Conservation (phyloP, 2,113 vertebrate genomes). For the Planiliza haematocheilus region DNA sequence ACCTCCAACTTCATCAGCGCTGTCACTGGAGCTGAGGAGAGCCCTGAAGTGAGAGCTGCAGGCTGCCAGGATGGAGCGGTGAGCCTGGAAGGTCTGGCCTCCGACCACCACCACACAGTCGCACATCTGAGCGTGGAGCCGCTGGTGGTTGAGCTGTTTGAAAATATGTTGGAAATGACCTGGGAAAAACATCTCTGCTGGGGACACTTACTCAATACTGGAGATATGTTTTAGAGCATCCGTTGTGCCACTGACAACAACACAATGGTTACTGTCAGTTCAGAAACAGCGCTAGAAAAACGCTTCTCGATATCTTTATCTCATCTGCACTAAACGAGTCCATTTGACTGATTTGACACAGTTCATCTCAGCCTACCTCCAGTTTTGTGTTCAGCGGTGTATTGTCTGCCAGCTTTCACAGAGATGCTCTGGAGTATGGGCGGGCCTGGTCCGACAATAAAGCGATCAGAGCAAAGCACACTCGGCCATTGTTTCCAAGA, state of each 20-base stretch:
- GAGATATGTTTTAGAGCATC: not conserved
- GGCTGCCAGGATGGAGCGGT: slow-evolving; percentile 91
- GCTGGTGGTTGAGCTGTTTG: slow-evolving; percentile 93
- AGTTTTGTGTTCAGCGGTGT: not conserved
- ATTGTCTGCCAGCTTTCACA: slow-evolving; percentile 21
- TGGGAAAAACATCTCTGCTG: slow-evolving; percentile 90
- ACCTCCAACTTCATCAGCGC: slow-evolving; percentile 74
- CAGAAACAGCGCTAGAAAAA: not conserved
- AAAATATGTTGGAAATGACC: slow-evolving; percentile 94
- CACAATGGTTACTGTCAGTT: not conserved
- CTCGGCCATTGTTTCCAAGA: slow-evolving; percentile 2
- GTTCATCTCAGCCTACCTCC: slow-evolving; percentile 16
- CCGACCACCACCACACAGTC: slow-evolving; percentile 93
- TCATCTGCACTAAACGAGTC: not conserved
- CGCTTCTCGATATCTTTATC: not conserved
- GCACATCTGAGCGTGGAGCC: slow-evolving; percentile 91
- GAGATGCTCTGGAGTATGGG: slow-evolving; percentile 61
- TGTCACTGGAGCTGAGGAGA: slow-evolving; percentile 85
- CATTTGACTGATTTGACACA: not conserved
- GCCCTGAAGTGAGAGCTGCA: slow-evolving; percentile 95
- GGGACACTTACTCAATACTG: not conserved
- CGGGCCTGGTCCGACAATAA: slow-evolving; percentile 37
- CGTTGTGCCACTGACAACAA: not conserved
- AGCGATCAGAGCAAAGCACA: slow-evolving; percentile 38
- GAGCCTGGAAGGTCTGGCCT: slow-evolving; percentile 91